Base-by-base conservation (phyloP, 2,113 vertebrate genomes). In the Climacteris rufus region DNA sequence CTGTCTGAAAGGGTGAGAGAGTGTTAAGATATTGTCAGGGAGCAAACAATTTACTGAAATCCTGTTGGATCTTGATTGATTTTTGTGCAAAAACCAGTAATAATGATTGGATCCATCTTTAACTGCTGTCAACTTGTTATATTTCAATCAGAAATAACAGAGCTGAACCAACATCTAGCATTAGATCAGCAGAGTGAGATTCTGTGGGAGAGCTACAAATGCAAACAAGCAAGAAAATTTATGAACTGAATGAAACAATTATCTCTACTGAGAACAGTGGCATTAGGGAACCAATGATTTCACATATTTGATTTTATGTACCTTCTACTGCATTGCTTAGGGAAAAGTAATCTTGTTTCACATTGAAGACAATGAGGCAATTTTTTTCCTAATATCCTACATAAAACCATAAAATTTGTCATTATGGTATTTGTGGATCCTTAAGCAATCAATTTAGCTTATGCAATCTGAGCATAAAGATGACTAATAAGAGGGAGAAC, bases 171-270 rank as follows among this genome's bases (percentile, higher is more conserved):
- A 39, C 61, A 85, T 44, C 14, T 69, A 63, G 35, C 65, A 49
- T 91, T 53, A 84, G 77, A 89, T 84, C 37, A 68, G 69, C 33
- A 25, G 59, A 76, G 61, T 49, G 65, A 89, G 10, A 27, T 87
- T 96, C 53, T 87, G 15, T 82, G 45, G 40, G 53, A 93, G 45
- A 89, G 66, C 65, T 87, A 76, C 77, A 87, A 85, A 91, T 59
- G 87, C 89, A 96, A 97, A 89, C 91, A 95, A 96, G 89, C 53
- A 89, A 44, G 77, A 91, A 35, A 94, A 96, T 96, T 96, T 97
- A 95, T 94, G 91, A 93, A 90, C 89, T 93, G 84, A 90, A 89
- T 57, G 82, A 76, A 94, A 75, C 65, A 96, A 96, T 96, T 97
- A 83, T 66, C 84, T 93, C 78, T 85, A 70, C 45, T 57, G 89